Evolutionary conservation across 2,113 vertebrate genomes (phyloP).

Genomic region (Camarhynchus parvulus): DNA sequence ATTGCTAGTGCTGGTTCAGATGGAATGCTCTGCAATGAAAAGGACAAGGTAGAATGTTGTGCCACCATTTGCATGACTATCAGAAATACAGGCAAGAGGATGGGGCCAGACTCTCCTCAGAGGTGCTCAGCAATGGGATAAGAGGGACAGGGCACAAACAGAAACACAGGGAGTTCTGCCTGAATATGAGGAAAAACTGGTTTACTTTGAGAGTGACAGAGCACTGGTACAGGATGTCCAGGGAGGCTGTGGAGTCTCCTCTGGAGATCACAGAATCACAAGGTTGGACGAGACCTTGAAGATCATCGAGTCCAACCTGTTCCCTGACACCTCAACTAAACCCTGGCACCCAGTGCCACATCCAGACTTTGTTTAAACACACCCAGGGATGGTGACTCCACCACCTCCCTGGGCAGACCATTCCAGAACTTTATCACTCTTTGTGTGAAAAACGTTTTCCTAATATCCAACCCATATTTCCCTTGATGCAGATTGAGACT

Average conservation of each 20-base stretch:
- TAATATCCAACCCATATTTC: no score
- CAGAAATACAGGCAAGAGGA: not conserved
- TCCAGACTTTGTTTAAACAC: no score
- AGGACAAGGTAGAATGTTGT: not conserved
- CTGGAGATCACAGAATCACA: not conserved
- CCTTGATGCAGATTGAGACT: no score
- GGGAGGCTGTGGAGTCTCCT: not conserved
- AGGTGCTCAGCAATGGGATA: not conserved
- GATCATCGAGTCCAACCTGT: no score
- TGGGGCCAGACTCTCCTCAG: not conserved
- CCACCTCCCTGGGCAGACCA: no score
- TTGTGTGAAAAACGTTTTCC: no score
- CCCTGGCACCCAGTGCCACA: no score
- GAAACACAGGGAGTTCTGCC: not conserved
- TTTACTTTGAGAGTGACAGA: not conserved
- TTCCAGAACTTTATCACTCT: no score
- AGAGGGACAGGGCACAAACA: not conserved
- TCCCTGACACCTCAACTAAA: no score
- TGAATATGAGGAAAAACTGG: not conserved
- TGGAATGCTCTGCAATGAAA: not conserved
- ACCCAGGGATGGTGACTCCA: no score
- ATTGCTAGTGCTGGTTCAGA: not conserved
- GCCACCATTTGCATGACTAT: not conserved
- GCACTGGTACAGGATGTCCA: not conserved
- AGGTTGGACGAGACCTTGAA: no score